phyloP scores from a whole-genome alignment of 2,888 invertebrate genomes.

The Creontiades dilutus region DNA sequence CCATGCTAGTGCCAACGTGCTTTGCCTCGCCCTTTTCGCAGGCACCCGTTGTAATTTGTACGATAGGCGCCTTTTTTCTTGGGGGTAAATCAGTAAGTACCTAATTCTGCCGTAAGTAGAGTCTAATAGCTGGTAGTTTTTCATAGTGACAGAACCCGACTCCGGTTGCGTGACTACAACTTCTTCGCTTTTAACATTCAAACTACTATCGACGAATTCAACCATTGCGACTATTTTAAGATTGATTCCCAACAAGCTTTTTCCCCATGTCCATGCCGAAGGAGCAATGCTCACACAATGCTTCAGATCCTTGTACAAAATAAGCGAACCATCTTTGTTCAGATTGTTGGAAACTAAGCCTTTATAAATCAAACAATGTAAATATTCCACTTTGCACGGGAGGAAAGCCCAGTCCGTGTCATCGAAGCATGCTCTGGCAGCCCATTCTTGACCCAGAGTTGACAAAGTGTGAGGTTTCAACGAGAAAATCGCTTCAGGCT shows the following conservation, averaged over 20 bases:
- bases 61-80: slow-evolving; percentile 18
- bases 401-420: slow-evolving; percentile 60
- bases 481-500: slow-evolving; percentile 68
- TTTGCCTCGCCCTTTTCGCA: background rate
- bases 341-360: slow-evolving; percentile 41
- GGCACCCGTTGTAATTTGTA: background rate
- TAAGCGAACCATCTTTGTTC: slow-evolving; percentile 54
- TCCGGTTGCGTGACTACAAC: background rate
- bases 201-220: slow-evolving; percentile 62
- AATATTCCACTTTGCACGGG: slow-evolving; percentile 48
- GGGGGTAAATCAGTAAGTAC: slow-evolving; percentile 58
- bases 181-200: slow-evolving; percentile 10
- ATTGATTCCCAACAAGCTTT: slow-evolving; percentile 67
- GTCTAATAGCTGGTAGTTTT: slow-evolving; percentile 26
- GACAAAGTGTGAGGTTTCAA: slow-evolving; percentile 55
- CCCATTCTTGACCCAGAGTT: slow-evolving; percentile 65
- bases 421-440: background rate
- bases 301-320: slow-evolving; percentile 65
- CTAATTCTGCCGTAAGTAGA: slow-evolving; percentile 14
- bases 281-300: slow-evolving; percentile 54
- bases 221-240: slow-evolving; percentile 65
- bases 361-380: slow-evolving; percentile 69
- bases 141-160: background rate
- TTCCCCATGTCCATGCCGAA: slow-evolving; percentile 68
- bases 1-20: slow-evolving; percentile 17